These are phyloP conservation scores for Pemphredon lugubris DNA, from an alignment of 2,888 invertebrate species.

Conservation along the genomic window DNA sequence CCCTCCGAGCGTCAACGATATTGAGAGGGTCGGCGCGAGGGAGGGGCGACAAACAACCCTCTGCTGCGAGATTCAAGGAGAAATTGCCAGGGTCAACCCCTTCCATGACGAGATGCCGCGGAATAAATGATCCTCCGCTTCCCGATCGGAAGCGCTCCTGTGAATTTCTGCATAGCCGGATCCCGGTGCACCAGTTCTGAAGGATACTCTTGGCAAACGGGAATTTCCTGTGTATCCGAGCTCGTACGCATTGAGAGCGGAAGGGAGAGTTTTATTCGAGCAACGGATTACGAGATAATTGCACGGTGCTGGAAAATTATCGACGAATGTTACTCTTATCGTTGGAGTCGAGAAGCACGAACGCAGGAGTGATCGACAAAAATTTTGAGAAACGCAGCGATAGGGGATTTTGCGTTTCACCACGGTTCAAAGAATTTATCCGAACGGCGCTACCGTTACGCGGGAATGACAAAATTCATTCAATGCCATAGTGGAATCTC, in stretches of 20 bases:
- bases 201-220: not conserved
- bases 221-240: not conserved
- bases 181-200: not conserved
- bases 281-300: not conserved
- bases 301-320: not conserved
- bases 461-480: too few relatives aligned
- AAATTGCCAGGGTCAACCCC: conserved; percentile 65
- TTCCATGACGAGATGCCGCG: conserved; percentile 35
- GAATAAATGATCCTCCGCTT: conserved; percentile 46
- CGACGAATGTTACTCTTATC: not conserved
- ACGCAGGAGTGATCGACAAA: too few relatives aligned
- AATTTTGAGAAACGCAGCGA: too few relatives aligned
- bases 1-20: conserved; percentile 59
- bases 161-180: not conserved
- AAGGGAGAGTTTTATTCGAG: too few relatives aligned
- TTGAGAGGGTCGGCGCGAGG: conserved; percentile 49
- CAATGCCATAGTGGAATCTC: too few relatives aligned
- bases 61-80: conserved; percentile 57
- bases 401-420: too few relatives aligned
- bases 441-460: too few relatives aligned
- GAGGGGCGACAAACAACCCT: conserved; percentile 55
- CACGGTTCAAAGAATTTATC: too few relatives aligned
- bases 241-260: not conserved
- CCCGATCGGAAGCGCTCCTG: conserved; percentile 15
- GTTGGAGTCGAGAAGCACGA: too few relatives aligned